Percentiles rank a stretch among this genome's conserved stretches.
Evolutionary conservation across 2,113 vertebrate genomes (phyloP).

Genomic region (Geothlypis trichas): DNA sequence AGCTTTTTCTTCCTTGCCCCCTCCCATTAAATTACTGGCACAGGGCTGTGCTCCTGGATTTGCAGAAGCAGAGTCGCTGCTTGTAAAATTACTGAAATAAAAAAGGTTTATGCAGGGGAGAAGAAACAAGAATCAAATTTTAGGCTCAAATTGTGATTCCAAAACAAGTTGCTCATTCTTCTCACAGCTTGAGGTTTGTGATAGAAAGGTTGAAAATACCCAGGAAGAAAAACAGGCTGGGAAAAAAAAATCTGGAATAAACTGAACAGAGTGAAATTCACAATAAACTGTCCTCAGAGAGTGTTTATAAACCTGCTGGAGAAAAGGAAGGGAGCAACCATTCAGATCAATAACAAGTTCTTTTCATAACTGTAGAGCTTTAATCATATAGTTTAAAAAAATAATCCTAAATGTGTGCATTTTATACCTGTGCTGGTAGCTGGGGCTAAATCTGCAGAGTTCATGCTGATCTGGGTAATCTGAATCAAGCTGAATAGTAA

Average conservation of each 20-base stretch:
- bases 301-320: background rate
- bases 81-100: background rate
- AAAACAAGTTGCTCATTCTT: background rate
- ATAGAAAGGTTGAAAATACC: background rate
- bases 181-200: background rate
- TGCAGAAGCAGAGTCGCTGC: background rate
- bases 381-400: slow-evolving; percentile 27
- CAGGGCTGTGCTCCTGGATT: background rate
- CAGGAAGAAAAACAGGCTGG: background rate
- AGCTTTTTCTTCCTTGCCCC: background rate
- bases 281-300: background rate
- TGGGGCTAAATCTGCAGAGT: slow-evolving; percentile 15
- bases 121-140: background rate
- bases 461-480: slow-evolving; percentile 42
- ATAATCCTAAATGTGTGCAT: slow-evolving; percentile 20
- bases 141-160: background rate
- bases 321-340: background rate
- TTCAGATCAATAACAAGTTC: background rate
- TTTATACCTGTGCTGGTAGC: slow-evolving; percentile 23
- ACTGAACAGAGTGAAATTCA: background rate
- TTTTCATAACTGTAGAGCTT: background rate
- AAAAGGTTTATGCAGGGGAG: background rate
- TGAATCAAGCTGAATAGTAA: slow-evolving; percentile 47
- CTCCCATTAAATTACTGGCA: background rate
- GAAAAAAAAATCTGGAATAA: background rate